These are phyloP conservation scores for Taenioides sp. DNA, from an alignment of 2,797 vertebrate genomes.

Conservation along the genomic window DNA sequence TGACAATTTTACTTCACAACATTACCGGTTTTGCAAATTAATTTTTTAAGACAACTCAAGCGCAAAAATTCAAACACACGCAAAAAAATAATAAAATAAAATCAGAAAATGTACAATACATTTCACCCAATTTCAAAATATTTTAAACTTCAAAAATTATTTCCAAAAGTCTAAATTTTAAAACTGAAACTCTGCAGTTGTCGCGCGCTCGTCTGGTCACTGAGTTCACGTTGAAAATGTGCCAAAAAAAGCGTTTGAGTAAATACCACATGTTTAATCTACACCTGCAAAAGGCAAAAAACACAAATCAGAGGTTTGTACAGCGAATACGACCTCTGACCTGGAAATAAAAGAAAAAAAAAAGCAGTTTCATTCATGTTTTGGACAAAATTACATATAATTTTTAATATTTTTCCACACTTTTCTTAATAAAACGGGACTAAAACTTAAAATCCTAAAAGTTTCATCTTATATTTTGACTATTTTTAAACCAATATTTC, in stretches of 20 bases:
- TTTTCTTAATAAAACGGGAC: neutral
- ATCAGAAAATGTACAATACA: neutral
- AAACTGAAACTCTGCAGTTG: neutral
- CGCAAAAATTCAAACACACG: neutral
- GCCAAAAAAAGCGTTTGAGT: neutral
- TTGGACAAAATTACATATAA: neutral
- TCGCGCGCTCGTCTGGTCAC: neutral
- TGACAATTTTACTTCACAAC: too few relatives aligned
- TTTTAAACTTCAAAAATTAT: neutral
- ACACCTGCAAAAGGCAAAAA: constrained; percentile 12
- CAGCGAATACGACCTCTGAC: too few relatives aligned
- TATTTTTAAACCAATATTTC: neutral
- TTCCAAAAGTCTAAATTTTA: neutral
- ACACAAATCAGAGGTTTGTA: too few relatives aligned
- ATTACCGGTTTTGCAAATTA: neutral
- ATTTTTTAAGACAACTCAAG: neutral
- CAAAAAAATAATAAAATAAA: neutral
- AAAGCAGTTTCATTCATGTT: neutral
- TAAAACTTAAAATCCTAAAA: too few relatives aligned
- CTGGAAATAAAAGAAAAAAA: neutral
- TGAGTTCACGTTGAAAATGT: neutral
- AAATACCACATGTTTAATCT: constrained; percentile 9
- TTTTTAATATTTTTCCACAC: neutral
- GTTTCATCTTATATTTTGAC: too few relatives aligned
- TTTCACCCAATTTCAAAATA: neutral